A percentile compares a stretch with the other conserved stretches of the same genome.
Evolutionary conservation across 2,888 invertebrate genomes (phyloP).

Genomic region (Sacculina carcini): DNA sequence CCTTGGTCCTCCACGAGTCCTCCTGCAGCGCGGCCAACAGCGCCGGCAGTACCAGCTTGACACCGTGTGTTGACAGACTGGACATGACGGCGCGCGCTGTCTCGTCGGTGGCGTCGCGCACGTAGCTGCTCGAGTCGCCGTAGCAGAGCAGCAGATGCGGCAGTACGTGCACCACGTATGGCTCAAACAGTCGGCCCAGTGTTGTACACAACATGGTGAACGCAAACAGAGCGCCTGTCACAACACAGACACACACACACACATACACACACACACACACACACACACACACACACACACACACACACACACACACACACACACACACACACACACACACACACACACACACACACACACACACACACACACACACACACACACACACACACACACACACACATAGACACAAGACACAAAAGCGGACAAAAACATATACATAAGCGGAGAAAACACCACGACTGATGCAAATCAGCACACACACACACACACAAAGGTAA

Average conservation of each 20-base stretch:
- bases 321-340: neutral
- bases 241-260: too few relatives aligned
- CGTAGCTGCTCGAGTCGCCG: conserved; percentile 64
- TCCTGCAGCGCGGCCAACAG: conserved; percentile 76
- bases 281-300: neutral
- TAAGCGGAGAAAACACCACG: too few relatives aligned
- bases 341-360: too few relatives aligned
- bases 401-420: too few relatives aligned
- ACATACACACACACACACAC: neutral
- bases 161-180: conserved; percentile 89
- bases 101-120: conserved; percentile 84
- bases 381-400: too few relatives aligned
- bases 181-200: conserved; percentile 89
- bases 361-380: too few relatives aligned
- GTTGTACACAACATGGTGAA: conserved; percentile 88
- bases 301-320: too few relatives aligned
- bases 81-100: conserved; percentile 78
- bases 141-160: conserved; percentile 83
- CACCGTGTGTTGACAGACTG: conserved; percentile 84
- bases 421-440: too few relatives aligned
- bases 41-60: conserved; percentile 83
- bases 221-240: conserved; percentile 68
- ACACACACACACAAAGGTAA: too few relatives aligned
- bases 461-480: too few relatives aligned
- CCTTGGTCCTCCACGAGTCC: conserved; percentile 96